Evolutionary conservation across 2,888 invertebrate species (phyloP).

Genomic region (Melinaea menophilus): DNA sequence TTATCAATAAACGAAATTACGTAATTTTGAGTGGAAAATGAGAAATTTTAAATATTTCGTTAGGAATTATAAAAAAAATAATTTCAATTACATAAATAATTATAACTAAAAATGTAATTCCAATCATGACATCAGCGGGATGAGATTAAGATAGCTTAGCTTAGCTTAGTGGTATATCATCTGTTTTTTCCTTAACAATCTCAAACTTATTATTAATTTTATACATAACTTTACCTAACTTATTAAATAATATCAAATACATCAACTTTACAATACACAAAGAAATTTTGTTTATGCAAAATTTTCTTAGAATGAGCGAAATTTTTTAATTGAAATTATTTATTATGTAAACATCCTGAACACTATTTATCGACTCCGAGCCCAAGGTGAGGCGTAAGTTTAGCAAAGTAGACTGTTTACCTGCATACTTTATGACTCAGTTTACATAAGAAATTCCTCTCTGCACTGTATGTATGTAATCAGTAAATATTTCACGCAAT

Average conservation of each 20-base stretch:
- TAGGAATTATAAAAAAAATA: no score
- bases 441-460: conserved; percentile 37
- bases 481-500: conserved; percentile 14
- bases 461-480: not conserved
- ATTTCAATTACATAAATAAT: no score
- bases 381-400: conserved; percentile 58
- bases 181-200: conserved; percentile 29
- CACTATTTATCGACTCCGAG: conserved; percentile 56
- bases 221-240: conserved; percentile 20
- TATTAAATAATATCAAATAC: conserved; percentile 11
- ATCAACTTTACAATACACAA: conserved; percentile 4
- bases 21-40: no score
- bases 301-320: conserved; percentile 31
- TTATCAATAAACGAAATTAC: no score
- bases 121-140: not conserved
- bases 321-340: conserved; percentile 37
- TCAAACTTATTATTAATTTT: conserved; percentile 33
- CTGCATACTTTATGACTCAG: conserved; percentile 39
- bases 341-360: conserved; percentile 57
- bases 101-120: not conserved
- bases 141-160: not conserved
- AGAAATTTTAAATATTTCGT: no score
- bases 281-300: conserved; percentile 26
- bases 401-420: conserved; percentile 46
- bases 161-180: conserved; percentile 31